phyloP scores from a whole-genome alignment of 2,113 vertebrate species.

The Telmatochromis sp. region DNA sequence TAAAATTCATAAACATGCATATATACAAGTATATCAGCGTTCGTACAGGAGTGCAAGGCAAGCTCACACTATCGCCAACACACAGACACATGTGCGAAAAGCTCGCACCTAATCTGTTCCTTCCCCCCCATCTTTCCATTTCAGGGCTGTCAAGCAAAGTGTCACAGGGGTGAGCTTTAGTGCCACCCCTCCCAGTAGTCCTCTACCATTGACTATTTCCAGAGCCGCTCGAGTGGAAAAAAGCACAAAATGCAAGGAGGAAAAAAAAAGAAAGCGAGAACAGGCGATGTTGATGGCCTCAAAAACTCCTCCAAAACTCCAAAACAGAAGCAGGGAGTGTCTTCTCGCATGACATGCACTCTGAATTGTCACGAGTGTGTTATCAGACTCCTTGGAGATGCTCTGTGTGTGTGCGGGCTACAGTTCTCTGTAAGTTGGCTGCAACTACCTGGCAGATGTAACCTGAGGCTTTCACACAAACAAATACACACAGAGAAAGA shows the following conservation, averaged over 20 bases:
- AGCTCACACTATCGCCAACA: background rate
- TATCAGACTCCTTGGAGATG: background rate
- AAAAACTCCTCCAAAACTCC: background rate
- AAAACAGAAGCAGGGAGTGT: background rate
- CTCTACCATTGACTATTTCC: slow-evolving; percentile 3
- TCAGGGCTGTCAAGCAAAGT: slow-evolving; percentile 4
- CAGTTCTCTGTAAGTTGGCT: background rate
- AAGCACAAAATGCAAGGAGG: background rate
- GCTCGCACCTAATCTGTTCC: background rate
- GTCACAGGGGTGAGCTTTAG: slow-evolving; percentile 14
- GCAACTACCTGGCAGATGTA: slow-evolving; percentile 36
- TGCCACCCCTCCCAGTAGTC: background rate
- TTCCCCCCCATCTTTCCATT: background rate
- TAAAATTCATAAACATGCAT: slow-evolving; percentile 2
- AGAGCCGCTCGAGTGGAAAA: slow-evolving; percentile 14
- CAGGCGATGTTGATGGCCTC: background rate
- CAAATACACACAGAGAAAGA: background rate
- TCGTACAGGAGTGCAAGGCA: background rate
- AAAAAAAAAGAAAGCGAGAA: background rate
- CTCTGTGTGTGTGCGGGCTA: background rate
- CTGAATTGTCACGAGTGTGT: background rate
- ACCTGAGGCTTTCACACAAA: slow-evolving; percentile 33
- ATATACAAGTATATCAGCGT: background rate
- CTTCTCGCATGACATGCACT: slow-evolving; percentile 9
- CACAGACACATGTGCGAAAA: background rate